Percentiles rank a stretch among this genome's conserved stretches.
phyloP scores from a whole-genome alignment of 2,888 invertebrate species.

The Dendrolimus pini region DNA sequence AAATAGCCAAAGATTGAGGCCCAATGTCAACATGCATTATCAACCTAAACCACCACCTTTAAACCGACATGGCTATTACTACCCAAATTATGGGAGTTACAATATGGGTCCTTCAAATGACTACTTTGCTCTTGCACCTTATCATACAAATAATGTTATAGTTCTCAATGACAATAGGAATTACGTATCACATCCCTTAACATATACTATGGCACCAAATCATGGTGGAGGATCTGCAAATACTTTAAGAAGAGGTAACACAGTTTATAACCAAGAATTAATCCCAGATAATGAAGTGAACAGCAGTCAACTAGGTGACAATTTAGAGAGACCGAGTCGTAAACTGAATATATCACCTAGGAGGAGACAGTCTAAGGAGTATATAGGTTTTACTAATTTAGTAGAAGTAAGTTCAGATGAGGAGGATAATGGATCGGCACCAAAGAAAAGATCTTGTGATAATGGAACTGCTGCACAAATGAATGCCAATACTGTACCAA shows the following conservation, averaged over 20 bases:
- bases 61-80: slow-evolving; percentile 44
- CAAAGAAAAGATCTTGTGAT: slow-evolving; percentile 46
- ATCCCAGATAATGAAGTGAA: slow-evolving; percentile 10
- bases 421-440: slow-evolving; percentile 48
- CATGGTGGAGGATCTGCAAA: slow-evolving; percentile 26
- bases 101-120: slow-evolving; percentile 33
- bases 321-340: slow-evolving; percentile 60
- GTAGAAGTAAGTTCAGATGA: slow-evolving; percentile 72
- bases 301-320: slow-evolving; percentile 20
- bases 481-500: slow-evolving; percentile 11
- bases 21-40: slow-evolving; percentile 55
- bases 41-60: slow-evolving; percentile 49
- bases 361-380: slow-evolving; percentile 57
- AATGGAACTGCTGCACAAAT: slow-evolving; percentile 19
- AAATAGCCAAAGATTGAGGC: slow-evolving; percentile 30
- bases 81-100: slow-evolving; percentile 42
- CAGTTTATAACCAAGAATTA: slow-evolving; percentile 15
- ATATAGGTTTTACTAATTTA: slow-evolving; percentile 40
- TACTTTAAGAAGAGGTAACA: slow-evolving; percentile 30
- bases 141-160: slow-evolving; percentile 41
- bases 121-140: slow-evolving; percentile 34
- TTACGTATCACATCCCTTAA: slow-evolving; percentile 36
- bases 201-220: slow-evolving; percentile 33
- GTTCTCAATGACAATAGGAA: slow-evolving; percentile 43
- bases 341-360: slow-evolving; percentile 63